A percentile compares a stretch with the other conserved stretches of the same genome.
phyloP scores from a whole-genome alignment of 2,888 invertebrate genomes.

The Melolontha melolontha region DNA sequence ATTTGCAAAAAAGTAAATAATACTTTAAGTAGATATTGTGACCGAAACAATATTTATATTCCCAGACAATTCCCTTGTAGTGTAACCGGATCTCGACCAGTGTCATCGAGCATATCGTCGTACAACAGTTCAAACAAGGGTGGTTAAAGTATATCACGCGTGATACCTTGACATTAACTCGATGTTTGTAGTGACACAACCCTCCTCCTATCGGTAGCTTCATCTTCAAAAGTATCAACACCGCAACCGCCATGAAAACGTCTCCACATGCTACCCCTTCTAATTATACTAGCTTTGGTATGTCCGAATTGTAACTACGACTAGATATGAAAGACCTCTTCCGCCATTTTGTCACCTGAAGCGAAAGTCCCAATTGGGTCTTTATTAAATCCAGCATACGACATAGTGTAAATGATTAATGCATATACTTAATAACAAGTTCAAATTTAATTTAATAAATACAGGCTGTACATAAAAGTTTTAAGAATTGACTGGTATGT shows the following conservation, averaged over 20 bases:
- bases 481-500: too few relatives aligned
- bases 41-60: background rate
- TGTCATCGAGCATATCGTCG: conserved; percentile 24
- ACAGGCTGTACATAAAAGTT: too few relatives aligned
- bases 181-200: conserved; percentile 59
- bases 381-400: too few relatives aligned
- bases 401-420: too few relatives aligned
- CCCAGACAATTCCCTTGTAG: conserved; percentile 21
- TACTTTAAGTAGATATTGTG: too few relatives aligned
- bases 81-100: conserved; percentile 11
- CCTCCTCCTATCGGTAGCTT: conserved; percentile 52
- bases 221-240: conserved; percentile 50
- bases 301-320: conserved; percentile 10
- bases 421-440: too few relatives aligned
- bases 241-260: conserved; percentile 50
- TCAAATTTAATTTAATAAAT: too few relatives aligned
- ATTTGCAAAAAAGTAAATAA: too few relatives aligned
- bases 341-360: conserved; percentile 10
- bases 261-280: conserved; percentile 25
- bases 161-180: conserved; percentile 55
- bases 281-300: conserved; percentile 22
- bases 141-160: conserved; percentile 51
- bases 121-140: conserved; percentile 24
- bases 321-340: conserved; percentile 1
- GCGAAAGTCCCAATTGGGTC: too few relatives aligned